Conservation (phyloP, 92 coral and sea anemone species). For the Phymanthus crucifer region DNA sequence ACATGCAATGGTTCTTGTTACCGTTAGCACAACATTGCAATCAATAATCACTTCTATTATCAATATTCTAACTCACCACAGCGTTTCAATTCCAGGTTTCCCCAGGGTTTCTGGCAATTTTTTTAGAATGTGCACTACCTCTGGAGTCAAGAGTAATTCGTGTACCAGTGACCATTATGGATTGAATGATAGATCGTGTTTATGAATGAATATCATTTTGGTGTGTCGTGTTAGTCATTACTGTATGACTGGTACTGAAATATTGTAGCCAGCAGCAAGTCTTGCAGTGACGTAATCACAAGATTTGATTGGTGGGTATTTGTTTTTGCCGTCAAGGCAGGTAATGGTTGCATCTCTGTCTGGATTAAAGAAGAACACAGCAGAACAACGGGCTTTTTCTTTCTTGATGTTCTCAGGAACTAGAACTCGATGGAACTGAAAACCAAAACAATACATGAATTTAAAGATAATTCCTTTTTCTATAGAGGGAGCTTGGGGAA, state of each 20-base stretch:
- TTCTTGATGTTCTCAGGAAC: slow-evolving; percentile 23
- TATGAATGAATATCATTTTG: too few relatives aligned
- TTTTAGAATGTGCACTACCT: too few relatives aligned
- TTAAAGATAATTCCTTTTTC: too few relatives aligned
- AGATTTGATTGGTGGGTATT: slow-evolving; percentile 73
- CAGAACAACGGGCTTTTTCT: slow-evolving; percentile 58
- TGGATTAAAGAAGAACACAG: slow-evolving; percentile 77
- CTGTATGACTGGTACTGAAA: neutral
- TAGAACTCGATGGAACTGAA: slow-evolving; percentile 41
- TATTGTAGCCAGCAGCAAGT: slow-evolving; percentile 29
- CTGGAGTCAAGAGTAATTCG: too few relatives aligned
- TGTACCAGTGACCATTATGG: neutral
- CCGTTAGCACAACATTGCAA: too few relatives aligned
- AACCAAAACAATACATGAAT: neutral
- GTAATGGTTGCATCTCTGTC: slow-evolving; percentile 52
- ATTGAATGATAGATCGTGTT: neutral
- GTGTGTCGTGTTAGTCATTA: neutral
- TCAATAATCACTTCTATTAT: too few relatives aligned
- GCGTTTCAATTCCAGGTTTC: too few relatives aligned
- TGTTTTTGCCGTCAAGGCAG: slow-evolving; percentile 69
- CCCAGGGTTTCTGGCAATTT: too few relatives aligned
- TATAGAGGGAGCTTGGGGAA: too few relatives aligned
- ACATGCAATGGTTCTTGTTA: too few relatives aligned
- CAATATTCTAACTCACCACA: too few relatives aligned
- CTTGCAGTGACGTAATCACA: slow-evolving; percentile 46